A percentile compares a stretch with the other conserved stretches of the same genome.
These are phyloP conservation scores for Hololepta plana DNA, from an alignment of 2,888 invertebrate genomes.

Conservation along the genomic window DNA sequence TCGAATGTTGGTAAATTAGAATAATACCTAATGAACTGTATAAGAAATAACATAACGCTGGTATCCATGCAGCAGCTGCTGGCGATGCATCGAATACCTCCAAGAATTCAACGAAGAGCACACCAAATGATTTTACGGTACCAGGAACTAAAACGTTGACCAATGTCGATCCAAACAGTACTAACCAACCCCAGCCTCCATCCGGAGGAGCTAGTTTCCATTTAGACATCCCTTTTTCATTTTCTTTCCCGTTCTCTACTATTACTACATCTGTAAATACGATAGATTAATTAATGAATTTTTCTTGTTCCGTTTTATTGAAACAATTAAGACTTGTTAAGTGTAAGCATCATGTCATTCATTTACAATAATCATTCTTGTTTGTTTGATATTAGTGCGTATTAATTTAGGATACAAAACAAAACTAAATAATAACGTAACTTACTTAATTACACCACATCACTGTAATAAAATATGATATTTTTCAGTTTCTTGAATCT, in stretches of 20 bases:
- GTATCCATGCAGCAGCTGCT: constrained; percentile 63
- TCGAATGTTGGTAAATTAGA: neutral
- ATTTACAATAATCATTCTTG: no score
- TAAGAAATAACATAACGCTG: constrained; percentile 73
- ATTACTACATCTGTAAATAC: constrained; percentile 17
- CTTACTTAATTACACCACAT: no score
- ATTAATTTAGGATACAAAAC: no score
- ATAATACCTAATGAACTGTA: constrained; percentile 69
- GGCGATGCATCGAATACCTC: constrained; percentile 59
- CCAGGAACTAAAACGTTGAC: constrained; percentile 76
- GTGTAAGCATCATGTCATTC: no score
- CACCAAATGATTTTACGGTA: constrained; percentile 76
- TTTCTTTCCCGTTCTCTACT: constrained; percentile 18
- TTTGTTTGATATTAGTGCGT: no score
- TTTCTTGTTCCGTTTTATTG: no score
- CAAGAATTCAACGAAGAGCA: constrained; percentile 64
- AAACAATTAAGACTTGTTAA: no score
- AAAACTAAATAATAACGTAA: no score
- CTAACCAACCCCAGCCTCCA: constrained; percentile 75
- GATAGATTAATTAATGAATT: no score
- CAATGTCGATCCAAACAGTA: constrained; percentile 52
- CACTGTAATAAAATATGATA: no score
- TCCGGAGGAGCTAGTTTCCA: constrained; percentile 67
- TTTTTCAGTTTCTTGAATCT: no score
- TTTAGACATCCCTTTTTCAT: constrained; percentile 27